Evolutionary conservation across 2,113 vertebrate species (phyloP), one percentile per base, ranked within the genome.

Genomic region (Pithys albifrons): DNA sequence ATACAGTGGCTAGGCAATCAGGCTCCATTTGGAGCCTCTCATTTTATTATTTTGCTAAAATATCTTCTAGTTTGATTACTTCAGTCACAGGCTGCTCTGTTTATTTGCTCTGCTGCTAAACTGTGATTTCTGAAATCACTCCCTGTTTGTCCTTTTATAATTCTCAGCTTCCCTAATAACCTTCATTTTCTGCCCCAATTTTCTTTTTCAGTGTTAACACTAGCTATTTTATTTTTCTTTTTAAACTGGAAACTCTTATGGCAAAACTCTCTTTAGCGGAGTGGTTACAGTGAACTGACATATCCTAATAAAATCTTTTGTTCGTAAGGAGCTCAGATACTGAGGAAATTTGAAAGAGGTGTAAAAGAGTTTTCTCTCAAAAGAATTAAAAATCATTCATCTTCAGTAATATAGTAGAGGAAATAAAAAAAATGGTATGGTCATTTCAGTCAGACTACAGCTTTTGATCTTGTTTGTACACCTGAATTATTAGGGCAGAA

Each of bases 81-180:
- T 82, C 57, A 80, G 41, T 85, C 43, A 82, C 19, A 84, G 39
- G 33, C 57, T 91, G 67, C 37, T 89, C 85, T 94, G 80, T 94
- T 96, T 89, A 82, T 95, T 76, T 97, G 67, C 41, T 93, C 37
- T 96, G 62, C 74, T 91, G 85, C 84, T 95, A 94, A 95, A 76
- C 79, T 39, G 41, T 91, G 82, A 92, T 95, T 93, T 89, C 85
- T 62, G 70, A 89, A 93, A 94, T 89, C 76, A 66, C 25, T 95
- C 87, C 80, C 51, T 22, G 45, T 86, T 93, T 91, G 48, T 31
- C 24, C 65, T 85, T 85, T 92, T 91, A 83, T 94, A 92, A 94
- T 64, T 73, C 71, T 95, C 45, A 88, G 41, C 65, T 94, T 94
- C 70, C 51, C 43, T 82, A 94, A 91, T 84, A 94, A 61, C 74